phyloP scores from a whole-genome alignment of 1,140 invertebrate species.

The Brachionus paranguensis region DNA sequence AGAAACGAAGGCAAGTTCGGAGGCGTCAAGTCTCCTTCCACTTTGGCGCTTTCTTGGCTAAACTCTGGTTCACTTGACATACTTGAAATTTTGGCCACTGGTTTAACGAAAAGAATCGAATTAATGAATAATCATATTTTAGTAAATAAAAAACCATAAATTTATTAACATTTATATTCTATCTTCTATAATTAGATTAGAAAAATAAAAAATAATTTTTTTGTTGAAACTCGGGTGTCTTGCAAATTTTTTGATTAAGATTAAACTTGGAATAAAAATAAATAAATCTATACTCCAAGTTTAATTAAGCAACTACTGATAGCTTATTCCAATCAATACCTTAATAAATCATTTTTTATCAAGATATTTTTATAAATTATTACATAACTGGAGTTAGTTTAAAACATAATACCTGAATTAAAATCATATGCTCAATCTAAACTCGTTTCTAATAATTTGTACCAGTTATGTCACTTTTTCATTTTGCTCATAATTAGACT shows the following conservation, averaged over 20 bases:
- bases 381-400: neutral
- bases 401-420: neutral
- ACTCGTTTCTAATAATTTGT: neutral
- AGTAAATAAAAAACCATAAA: neutral
- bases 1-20: neutral
- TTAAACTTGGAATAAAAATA: neutral
- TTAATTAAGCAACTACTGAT: neutral
- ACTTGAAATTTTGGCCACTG: neutral
- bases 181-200: conserved; percentile 2
- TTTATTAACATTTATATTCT: conserved; percentile 24
- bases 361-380: neutral
- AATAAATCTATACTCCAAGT: neutral
- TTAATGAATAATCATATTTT: conserved; percentile 20
- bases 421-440: neutral
- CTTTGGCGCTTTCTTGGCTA: neutral
- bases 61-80: neutral
- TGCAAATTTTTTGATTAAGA: neutral
- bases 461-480: neutral
- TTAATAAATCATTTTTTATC: conserved; percentile 2
- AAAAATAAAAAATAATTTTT: neutral
- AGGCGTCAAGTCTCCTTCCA: neutral
- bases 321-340: neutral
- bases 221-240: neutral
- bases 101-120: conserved; percentile 16
- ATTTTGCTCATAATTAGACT: neutral